phyloP scores from a whole-genome alignment of 2,113 vertebrate species.

The Lota lota region DNA sequence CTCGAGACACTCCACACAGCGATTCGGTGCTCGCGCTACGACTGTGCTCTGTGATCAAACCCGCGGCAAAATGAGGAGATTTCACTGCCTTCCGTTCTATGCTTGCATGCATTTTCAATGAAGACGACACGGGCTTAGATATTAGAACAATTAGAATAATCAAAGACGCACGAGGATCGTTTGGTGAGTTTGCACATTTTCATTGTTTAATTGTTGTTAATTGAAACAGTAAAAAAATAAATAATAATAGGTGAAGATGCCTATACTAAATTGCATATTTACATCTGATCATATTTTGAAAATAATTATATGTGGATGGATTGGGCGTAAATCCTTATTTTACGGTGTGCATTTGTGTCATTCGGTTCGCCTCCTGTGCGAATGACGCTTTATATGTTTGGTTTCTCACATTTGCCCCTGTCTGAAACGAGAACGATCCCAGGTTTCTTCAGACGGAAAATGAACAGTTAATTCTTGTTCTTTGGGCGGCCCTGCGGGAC shows the following conservation, averaged over 20 bases:
- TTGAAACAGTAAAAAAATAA: no score
- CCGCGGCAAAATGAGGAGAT: not conserved
- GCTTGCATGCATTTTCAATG: not conserved
- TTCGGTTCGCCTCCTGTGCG: conserved; percentile 1
- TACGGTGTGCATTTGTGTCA: not conserved
- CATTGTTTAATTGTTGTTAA: not conserved
- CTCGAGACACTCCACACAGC: conserved; percentile 24
- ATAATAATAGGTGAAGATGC: no score
- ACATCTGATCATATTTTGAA: no score
- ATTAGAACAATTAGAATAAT: not conserved
- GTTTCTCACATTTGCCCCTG: conserved; percentile 62
- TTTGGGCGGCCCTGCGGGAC: conserved; percentile 63
- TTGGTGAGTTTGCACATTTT: not conserved
- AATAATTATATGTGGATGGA: no score
- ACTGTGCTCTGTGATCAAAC: not conserved
- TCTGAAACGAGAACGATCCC: conserved; percentile 76
- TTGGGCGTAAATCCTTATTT: not conserved
- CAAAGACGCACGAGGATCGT: not conserved
- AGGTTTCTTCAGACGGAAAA: conserved; percentile 81
- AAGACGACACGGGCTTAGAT: not conserved
- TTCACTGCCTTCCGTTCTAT: not conserved
- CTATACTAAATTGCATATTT: no score
- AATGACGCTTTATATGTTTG: no score
- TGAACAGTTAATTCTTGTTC: conserved; percentile 75
- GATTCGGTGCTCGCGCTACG: conserved; percentile 25